Base-by-base conservation (phyloP, 1,140 invertebrate genomes). In the silkworm (Bombyx mori) region DNA sequence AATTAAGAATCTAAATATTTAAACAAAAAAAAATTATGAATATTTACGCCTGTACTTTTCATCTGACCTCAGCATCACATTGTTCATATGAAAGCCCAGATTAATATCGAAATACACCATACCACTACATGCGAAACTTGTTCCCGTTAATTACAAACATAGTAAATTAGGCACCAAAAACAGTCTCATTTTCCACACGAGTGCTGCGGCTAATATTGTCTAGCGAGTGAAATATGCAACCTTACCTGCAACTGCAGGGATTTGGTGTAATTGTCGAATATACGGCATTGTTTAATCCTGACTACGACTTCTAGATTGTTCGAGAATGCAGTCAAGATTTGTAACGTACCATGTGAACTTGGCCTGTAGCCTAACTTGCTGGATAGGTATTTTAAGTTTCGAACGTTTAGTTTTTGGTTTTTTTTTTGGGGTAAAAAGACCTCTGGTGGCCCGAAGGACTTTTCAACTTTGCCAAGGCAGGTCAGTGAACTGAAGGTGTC, bases 141-240 rank as follows among this genome's bases (percentile, higher is more conserved):
- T 75, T 78, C 73, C 63, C 71, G 56, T 69, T 73, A 76, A 79
- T 82, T 76, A 79, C 69, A 71, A 60, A 65, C 70, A 71, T 72
- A 77, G 78, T 85, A 82, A 82, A 85, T 82, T 85, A 85, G 75
- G 66, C 69, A 75, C 77, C 80, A 85, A 85, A 84, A 82, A 82
- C 82, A 73, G 80, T 80, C 80, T 82, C 80, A 75, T 82, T 81
- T 81, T 80, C 79, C 80, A 71, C 74, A 59, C 74, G 73, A 81
- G 75, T 65, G 71, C 77, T 71, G 72, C 73, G 68, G 75, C 79
- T 83, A 86, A 86, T 86, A 83, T 82, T 82, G 79, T 86, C 81
- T 84, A 74, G 70, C 71, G 71, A 72, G 68, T 79, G 68, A 82
- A 82, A 82, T 82, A 84, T 82, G 77, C 79, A 79, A 71, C 67